Percentiles rank a stretch among this genome's conserved stretches.
phyloP scores from a whole-genome alignment of 2,888 invertebrate species.

The Incurvaria masculella region DNA sequence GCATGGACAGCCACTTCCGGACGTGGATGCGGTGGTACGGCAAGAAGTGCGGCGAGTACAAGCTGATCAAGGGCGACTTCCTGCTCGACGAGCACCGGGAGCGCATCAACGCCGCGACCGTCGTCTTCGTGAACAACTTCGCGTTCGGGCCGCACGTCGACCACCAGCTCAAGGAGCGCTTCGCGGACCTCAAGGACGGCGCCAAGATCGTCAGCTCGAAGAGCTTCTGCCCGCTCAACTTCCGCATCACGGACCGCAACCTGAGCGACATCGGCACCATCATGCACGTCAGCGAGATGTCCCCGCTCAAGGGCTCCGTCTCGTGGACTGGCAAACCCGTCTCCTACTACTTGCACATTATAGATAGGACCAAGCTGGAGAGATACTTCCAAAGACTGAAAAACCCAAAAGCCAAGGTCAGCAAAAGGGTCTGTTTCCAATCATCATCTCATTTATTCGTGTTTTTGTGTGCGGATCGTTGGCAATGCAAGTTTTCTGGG shows the following conservation, averaged over 20 bases:
- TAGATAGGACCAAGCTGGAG: slow-evolving; percentile 96
- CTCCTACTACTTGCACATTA: slow-evolving; percentile 96
- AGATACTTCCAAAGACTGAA: slow-evolving; percentile 94
- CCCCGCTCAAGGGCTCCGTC: slow-evolving; percentile 91
- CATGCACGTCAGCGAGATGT: slow-evolving; percentile 97
- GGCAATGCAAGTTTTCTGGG: neutral
- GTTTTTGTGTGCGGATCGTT: slow-evolving; percentile 2
- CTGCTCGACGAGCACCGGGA: slow-evolving; percentile 88
- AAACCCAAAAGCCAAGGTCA: slow-evolving; percentile 77
- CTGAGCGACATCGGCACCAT: slow-evolving; percentile 98
- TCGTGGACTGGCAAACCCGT: slow-evolving; percentile 99
- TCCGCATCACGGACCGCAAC: slow-evolving; percentile 96
- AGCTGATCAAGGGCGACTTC: slow-evolving; percentile 93
- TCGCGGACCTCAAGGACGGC: slow-evolving; percentile 93
- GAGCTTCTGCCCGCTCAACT: slow-evolving; percentile 98
- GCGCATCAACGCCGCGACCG: slow-evolving; percentile 89
- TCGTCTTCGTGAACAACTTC: slow-evolving; percentile 99
- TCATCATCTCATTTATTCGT: slow-evolving; percentile 21
- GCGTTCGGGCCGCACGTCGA: slow-evolving; percentile 98
- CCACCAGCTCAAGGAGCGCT: slow-evolving; percentile 93
- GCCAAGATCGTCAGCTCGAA: slow-evolving; percentile 98
- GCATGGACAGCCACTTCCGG: slow-evolving; percentile 87
- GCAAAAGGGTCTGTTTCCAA: slow-evolving; percentile 56
- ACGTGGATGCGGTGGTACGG: slow-evolving; percentile 99
- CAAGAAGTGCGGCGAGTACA: slow-evolving; percentile 88